These are phyloP conservation scores for Nyctibius bracteatus DNA, from an alignment of 2,113 vertebrate species.

Conservation along the genomic window DNA sequence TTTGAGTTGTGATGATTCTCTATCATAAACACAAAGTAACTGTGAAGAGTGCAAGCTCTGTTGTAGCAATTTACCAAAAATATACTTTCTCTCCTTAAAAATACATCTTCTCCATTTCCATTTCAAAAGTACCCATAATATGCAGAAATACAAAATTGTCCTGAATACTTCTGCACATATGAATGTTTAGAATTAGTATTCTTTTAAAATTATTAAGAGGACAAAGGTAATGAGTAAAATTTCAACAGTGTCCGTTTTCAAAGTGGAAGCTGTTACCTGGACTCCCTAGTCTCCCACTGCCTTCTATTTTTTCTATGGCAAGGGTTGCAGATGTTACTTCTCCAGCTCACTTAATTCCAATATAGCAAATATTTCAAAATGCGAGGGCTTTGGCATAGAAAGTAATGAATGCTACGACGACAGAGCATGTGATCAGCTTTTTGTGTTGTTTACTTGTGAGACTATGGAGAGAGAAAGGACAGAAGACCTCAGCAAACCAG, in stretches of 20 bases:
- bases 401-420: background rate
- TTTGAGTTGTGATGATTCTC: background rate
- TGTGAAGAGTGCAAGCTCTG: background rate
- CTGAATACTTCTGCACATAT: background rate
- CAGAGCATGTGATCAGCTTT: background rate
- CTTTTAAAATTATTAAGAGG: background rate
- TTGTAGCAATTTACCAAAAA: background rate
- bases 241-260: background rate
- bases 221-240: background rate
- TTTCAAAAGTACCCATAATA: background rate
- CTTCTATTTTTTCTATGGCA: background rate
- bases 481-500: background rate
- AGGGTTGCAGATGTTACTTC: background rate
- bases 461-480: background rate
- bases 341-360: background rate
- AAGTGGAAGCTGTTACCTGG: background rate
- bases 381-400: background rate
- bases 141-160: background rate
- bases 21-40: background rate
- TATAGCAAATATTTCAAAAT: background rate
- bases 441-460: background rate
- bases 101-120: background rate
- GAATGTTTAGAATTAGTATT: background rate
- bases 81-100: background rate
- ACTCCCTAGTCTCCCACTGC: background rate